phyloP scores from a whole-genome alignment of 2,888 invertebrate species.

The Drosophila algonquin region DNA sequence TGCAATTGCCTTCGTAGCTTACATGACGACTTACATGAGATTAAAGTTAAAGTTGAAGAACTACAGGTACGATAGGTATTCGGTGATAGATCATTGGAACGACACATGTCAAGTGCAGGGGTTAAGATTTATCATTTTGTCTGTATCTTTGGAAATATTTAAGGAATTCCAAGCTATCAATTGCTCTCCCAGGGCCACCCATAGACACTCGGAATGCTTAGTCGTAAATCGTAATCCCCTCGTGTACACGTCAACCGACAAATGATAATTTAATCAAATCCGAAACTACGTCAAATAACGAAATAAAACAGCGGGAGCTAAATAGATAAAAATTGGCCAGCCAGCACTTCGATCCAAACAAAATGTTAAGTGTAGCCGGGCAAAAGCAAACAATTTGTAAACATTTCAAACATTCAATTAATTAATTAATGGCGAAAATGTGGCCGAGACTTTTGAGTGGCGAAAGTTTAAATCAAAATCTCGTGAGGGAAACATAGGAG shows the following conservation, averaged over 20 bases:
- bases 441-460: constrained; percentile 46
- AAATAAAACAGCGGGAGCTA: constrained; percentile 77
- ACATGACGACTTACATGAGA: constrained; percentile 72
- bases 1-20: constrained; percentile 71
- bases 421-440: constrained; percentile 76
- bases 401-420: constrained; percentile 70
- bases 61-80: not conserved
- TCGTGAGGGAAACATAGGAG: constrained; percentile 5
- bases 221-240: constrained; percentile 18
- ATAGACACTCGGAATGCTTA: not conserved
- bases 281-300: constrained; percentile 75
- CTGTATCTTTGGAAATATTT: not conserved
- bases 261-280: constrained; percentile 72
- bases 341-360: constrained; percentile 32
- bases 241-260: constrained; percentile 26
- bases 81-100: not conserved
- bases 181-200: not conserved
- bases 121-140: too few relatives aligned
- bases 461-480: constrained; percentile 58
- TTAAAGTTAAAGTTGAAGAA: constrained; percentile 75
- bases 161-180: constrained; percentile 1
- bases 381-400: constrained; percentile 62
- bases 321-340: constrained; percentile 75
- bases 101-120: not conserved
- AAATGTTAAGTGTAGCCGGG: constrained; percentile 7